Conservation (phyloP, 2,113 vertebrate species). For the Siniperca knerii region DNA sequence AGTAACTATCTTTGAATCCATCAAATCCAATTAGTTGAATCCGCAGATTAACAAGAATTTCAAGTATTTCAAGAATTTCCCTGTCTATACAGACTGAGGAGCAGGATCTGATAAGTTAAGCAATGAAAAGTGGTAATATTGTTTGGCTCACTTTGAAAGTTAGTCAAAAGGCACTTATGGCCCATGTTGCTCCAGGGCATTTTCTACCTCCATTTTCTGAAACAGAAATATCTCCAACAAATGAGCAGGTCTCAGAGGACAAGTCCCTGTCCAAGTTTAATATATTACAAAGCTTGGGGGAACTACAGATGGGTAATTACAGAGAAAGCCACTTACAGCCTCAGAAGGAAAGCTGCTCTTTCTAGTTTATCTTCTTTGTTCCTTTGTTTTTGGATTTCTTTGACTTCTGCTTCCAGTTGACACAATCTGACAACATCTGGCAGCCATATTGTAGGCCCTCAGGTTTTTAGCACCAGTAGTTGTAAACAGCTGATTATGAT, state of each 20-base stretch:
- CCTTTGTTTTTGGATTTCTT: not conserved
- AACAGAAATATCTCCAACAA: not conserved
- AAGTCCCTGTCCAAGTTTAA: conserved; percentile 2
- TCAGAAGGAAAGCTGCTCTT: not conserved
- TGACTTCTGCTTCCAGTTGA: not conserved
- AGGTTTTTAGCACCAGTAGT: not conserved
- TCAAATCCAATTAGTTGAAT: not conserved
- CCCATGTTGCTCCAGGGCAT: not conserved
- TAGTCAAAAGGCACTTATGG: not conserved
- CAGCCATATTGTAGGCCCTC: not conserved
- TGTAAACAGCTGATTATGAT: not conserved
- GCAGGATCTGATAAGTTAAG: not conserved
- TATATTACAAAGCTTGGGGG: conserved; percentile 20
- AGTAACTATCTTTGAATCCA: not conserved
- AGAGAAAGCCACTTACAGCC: not conserved
- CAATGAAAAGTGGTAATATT: not conserved
- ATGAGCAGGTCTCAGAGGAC: conserved; percentile 25
- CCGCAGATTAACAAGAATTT: not conserved
- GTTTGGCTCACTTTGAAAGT: conserved; percentile 8
- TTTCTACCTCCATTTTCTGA: not conserved
- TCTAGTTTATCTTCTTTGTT: not conserved
- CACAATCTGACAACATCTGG: not conserved
- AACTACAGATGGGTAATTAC: conserved; percentile 18
- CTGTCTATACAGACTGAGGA: not conserved
- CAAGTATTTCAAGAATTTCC: not conserved